Percentiles rank a stretch among this genome's conserved stretches.
Evolutionary conservation across 2,113 vertebrate species (phyloP).

Genomic region (Campylomormyrus tamandua): DNA sequence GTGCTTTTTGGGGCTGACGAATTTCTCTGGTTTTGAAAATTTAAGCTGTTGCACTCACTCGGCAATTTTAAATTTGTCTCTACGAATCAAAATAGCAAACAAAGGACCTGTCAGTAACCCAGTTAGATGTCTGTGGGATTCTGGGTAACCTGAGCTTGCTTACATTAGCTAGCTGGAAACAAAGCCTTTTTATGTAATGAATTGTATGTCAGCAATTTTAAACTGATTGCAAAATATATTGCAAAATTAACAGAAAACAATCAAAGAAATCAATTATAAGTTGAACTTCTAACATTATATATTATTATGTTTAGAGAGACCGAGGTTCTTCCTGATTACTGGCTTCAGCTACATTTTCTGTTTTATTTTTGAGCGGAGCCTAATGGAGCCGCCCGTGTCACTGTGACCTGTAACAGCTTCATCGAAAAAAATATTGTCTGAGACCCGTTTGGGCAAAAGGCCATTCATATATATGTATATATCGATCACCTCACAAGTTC

Average conservation of each 20-base stretch:
- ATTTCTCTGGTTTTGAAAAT: background rate
- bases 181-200: background rate
- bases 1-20: background rate
- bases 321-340: background rate
- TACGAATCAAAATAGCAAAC: background rate
- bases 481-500: conserved; percentile 18
- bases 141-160: background rate
- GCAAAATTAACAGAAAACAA: background rate
- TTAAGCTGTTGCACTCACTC: background rate
- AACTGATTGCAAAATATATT: background rate
- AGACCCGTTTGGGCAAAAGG: background rate
- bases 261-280: background rate
- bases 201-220: background rate
- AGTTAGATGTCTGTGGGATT: background rate
- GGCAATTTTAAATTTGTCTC: background rate
- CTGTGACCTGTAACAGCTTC: background rate
- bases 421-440: background rate
- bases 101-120: background rate
- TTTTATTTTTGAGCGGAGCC: background rate
- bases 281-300: background rate
- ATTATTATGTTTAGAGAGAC: background rate
- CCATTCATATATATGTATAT: conserved; percentile 14
- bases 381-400: background rate
- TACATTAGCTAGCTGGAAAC: background rate
- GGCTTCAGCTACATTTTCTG: background rate